Base-by-base conservation (phyloP, 2,113 vertebrate species). In the Sapayoa aenigma region DNA sequence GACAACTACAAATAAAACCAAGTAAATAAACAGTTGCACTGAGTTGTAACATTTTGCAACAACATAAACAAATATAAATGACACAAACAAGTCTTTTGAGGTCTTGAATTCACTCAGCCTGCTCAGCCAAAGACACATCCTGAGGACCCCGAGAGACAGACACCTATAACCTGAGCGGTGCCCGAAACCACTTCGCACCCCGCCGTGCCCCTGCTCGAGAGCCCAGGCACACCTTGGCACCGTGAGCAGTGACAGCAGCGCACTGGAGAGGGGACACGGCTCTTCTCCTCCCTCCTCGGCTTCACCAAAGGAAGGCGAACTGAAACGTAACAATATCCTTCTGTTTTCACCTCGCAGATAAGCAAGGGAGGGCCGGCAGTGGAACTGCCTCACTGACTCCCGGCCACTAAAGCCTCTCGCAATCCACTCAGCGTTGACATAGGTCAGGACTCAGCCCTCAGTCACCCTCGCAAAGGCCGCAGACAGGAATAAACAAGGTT, bases 401-500 rank as follows among this genome's bases (percentile, higher is more conserved):
- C 78, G 21, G 84, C 17, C 75, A 31, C 82, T 69, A 67, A 75
- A 6, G 81, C 83, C 89, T 81, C 91, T 76, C 49, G 50, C 84
- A 84, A 92, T 21, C 75, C 72, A 58, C 81, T 63, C 84, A 22
- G 31, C 81, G 18, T 9, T 74, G 75, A 79, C 94, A 77, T 63
- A 10, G 93, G 72, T 93, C 93, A 77, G 88, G 79, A 68, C 95
- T 93, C 79, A 82, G 81, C 91, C 84, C 79, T n/a, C 82, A 46
- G 55, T 17, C 84, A 77, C 84, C 88, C 92, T 53, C 77, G 23
- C 85, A 68, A 49, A 96, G 91, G 91, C 91, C 90, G 69, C 2
- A 8, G 90, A 67, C 76, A 55, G 42, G 77, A 86, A 97, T 90
- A 96, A 95, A 96, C 94, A 96, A 95, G 96, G 88, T 95, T 95